These are phyloP conservation scores for Enteromius radiatus DNA, from an alignment of 2,797 vertebrate genomes.

Conservation along the genomic window DNA sequence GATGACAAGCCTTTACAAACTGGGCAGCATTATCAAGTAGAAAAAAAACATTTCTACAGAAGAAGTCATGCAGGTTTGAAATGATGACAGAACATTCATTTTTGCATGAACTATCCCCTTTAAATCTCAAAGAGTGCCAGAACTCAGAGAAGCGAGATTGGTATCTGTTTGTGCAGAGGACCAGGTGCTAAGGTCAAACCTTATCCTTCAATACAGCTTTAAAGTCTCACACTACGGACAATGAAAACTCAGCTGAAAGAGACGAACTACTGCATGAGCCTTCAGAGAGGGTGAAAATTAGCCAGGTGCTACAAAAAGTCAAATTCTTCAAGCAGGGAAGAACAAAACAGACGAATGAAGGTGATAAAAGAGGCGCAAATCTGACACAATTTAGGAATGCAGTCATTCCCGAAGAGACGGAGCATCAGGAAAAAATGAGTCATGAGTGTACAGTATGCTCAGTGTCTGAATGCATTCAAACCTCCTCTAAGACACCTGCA, in stretches of 20 bases:
- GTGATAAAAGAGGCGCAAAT: conserved; percentile 44
- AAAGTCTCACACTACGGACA: conserved; percentile 44
- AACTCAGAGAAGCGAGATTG: conserved; percentile 16
- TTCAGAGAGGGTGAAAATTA: conserved; percentile 42
- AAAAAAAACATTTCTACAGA: conserved; percentile 7
- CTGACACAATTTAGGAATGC: conserved; percentile 33
- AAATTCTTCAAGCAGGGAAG: conserved; percentile 11
- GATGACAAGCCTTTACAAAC: conserved; percentile 26
- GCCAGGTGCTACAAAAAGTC: conserved; percentile 45
- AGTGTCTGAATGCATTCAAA: conserved; percentile 42
- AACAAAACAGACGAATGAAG: conserved; percentile 16
- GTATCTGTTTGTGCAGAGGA: conserved; percentile 15
- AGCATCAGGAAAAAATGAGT: conserved; percentile 48
- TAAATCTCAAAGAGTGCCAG: neutral
- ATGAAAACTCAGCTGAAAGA: conserved; percentile 43
- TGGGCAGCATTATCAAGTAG: conserved; percentile 3
- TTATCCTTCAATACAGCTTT: conserved; percentile 50
- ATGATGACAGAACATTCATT: conserved; percentile 5
- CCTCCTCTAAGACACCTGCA: conserved; percentile 64
- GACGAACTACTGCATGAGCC: conserved; percentile 41
- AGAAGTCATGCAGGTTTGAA: neutral
- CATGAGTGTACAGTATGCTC: conserved; percentile 42
- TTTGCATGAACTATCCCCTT: conserved; percentile 5
- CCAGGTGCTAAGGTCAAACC: conserved; percentile 49
- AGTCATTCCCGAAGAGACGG: conserved; percentile 30